Base-by-base conservation (phyloP, 2,888 invertebrate species). In the Mystacides longicornis region DNA sequence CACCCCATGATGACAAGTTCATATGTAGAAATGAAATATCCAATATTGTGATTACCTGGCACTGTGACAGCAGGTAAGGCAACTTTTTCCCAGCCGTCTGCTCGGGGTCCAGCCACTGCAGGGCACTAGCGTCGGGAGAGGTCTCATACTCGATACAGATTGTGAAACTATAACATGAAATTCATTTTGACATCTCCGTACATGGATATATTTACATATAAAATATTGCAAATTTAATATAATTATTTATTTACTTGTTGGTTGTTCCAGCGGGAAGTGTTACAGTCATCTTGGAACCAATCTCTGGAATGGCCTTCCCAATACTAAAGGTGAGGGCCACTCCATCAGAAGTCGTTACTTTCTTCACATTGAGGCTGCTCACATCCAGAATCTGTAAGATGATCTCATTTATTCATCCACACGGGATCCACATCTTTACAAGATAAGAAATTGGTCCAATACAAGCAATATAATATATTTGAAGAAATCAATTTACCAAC, bases 41-140 rank as follows among this genome's bases (percentile, higher is more conserved):
- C n/a, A n/a, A n/a, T n/a, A n/a, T n/a, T n/a, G n/a, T n/a, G 20
- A n/a, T 65, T 71, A 85, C 85, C 77, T 89, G 85, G 68, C 88
- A 89, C 67, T 90, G 89, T 61, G 88, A 89, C 72, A 89, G 90
- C 65, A 96, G 71, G 67, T 88, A 96, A 0, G 95, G 94, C 67
- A 87, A 81, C 63, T 81, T 78, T 68, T 91, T 90, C 56, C 93
- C 94, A 11, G 89, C 81, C 1, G 96, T 97, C 73, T 94, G 94
- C 62, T 83, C 81, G 0, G 91, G 85, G 20, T 81, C 81, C 60
- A 97, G 71, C 95, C 96, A 97, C 71, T 94, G 93, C 51, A 97
- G 73, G 0, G 89, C 96, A 51, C 87, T 85, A 0, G 91, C 88
- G n/a, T 80, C 71, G 1, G 87, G 82, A 14, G 83, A 80, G 0